These are phyloP conservation scores for Arnoldichthys spilopterus DNA, from an alignment of 2,797 vertebrate genomes.

Conservation along the genomic window DNA sequence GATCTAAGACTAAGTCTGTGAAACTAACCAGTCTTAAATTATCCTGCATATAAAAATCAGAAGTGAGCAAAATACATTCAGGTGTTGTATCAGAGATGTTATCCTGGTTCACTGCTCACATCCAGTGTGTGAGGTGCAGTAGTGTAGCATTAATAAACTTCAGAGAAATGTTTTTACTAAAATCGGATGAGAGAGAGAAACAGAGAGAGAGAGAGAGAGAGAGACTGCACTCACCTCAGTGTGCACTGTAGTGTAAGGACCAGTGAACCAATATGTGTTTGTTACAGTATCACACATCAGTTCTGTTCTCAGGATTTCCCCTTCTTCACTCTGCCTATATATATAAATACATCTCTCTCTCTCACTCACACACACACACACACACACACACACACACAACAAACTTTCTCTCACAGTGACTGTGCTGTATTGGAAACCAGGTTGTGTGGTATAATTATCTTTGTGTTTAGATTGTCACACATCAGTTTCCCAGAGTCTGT, in stretches of 20 bases:
- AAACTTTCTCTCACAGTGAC: background rate
- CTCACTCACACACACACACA: background rate
- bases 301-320: constrained; percentile 67
- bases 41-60: background rate
- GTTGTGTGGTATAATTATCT: background rate
- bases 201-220: background rate
- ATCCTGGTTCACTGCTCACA: too few species aligned
- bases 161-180: too few species aligned
- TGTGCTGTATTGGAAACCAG: constrained; percentile 31
- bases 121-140: too few species aligned
- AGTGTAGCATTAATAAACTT: too few species aligned
- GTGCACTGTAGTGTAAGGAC: constrained; percentile 57
- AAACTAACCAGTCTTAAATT: background rate
- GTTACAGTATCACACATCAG: constrained; percentile 35
- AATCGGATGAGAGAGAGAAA: background rate
- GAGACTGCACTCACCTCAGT: constrained; percentile 52
- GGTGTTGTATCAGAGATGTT: too few species aligned
- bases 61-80: background rate
- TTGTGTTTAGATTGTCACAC: background rate
- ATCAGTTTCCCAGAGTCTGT: background rate
- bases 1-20: background rate
- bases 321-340: constrained; percentile 50
- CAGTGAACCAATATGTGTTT: constrained; percentile 27
- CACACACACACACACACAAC: too few species aligned
- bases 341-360: constrained; percentile 3